These are phyloP conservation scores for Melanchra persicariae DNA, from an alignment of 2,888 invertebrate species.

Conservation along the genomic window DNA sequence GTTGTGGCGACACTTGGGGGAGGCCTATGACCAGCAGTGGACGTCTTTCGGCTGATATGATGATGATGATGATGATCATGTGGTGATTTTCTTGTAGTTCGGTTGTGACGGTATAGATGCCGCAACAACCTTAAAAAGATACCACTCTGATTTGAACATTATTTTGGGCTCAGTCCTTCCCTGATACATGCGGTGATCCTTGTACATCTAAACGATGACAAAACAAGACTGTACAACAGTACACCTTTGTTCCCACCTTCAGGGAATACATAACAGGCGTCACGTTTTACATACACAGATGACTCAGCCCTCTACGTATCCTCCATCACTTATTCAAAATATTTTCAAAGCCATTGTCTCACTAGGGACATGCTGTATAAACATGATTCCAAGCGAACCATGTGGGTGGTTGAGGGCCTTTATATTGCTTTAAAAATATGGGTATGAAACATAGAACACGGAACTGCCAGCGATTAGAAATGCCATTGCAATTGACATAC, in stretches of 20 bases:
- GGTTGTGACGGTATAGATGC: no score
- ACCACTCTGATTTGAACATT: no score
- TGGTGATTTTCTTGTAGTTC: no score
- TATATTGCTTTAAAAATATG: constrained; percentile 8
- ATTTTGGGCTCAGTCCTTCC: no score
- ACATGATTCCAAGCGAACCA: constrained; percentile 37
- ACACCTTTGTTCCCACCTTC: neutral
- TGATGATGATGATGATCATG: no score
- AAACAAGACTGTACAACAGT: neutral
- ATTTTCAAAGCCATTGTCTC: constrained; percentile 47
- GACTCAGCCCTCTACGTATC: constrained; percentile 2
- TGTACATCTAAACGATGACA: no score
- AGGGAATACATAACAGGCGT: neutral
- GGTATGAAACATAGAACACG: neutral
- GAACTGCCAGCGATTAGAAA: neutral
- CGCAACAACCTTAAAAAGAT: no score
- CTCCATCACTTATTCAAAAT: constrained; percentile 55
- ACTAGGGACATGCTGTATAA: constrained; percentile 26
- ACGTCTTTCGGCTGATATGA: no score
- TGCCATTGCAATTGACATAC: neutral
- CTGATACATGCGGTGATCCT: no score
- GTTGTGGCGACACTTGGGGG: no score
- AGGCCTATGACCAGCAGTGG: no score
- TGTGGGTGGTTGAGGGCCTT: constrained; percentile 12
- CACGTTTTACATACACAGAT: constrained; percentile 23